Base-by-base conservation (phyloP, 37 sponge, comb jelly and placozoan genomes). In the Cladorhizidae sp. region DNA sequence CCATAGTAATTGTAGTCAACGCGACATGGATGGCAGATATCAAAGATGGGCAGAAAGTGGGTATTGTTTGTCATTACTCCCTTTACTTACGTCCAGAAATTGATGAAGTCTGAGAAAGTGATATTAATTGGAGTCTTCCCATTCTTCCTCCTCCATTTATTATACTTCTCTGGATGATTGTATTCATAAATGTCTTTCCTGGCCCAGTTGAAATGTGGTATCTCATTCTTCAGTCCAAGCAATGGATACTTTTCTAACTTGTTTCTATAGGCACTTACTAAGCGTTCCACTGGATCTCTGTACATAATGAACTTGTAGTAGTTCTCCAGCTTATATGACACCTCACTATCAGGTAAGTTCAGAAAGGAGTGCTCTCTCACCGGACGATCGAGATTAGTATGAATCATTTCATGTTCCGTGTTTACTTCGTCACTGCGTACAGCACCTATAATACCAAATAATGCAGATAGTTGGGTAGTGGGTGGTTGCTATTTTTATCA, bases 291-390 rank as follows among this genome's bases (percentile, higher is more conserved):
- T 49, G 82, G 82, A 32, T 82, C 32, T 21, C 82, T 59, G 51
- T 57, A 56, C 73, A 82, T 82, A 23, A 82, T 59, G 40, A 73
- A 82, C 61, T 73, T 82, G 82, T 55, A 82, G n/a, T n/a, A n/a
- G 59, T 73, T 76, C 18, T 32, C n/a, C 20, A 54, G 7, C 1
- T 25, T 52, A 7, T 74, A 6, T 8, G 12, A n/a, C 32, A 7
- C 55, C 37, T 74, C 55, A 7, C 33, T 12, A 21, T 56, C 1
- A 33, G 25, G 3, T 5, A 12, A 20, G 5, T n/a, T 25, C 43
- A 36, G 1, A 23, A 76, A 56, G 2, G 57, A 57, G 35, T 11
- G 23, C 6, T 21, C 20, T 58, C 14, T 14, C n/a, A n/a, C n/a
- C n/a, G n/a, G n/a, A n/a, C n/a, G n/a, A n/a, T n/a, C n/a, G n/a